A percentile compares a stretch with the other conserved stretches of the same genome.
phyloP scores from a whole-genome alignment of 2,113 vertebrate genomes.

The Clinocottus analis region DNA sequence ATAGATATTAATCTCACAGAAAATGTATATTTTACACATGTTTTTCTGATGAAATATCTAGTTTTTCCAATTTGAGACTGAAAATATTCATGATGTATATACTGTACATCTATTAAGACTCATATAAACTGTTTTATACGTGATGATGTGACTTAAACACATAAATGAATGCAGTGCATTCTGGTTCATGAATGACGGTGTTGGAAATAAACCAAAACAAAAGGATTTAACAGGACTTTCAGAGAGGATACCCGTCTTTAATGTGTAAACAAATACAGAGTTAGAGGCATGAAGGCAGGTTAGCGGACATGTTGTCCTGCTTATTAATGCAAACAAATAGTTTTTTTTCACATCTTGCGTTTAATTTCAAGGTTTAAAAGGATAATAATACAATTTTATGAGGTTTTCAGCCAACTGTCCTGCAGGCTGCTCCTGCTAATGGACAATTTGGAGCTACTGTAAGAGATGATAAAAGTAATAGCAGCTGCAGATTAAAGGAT shows the following conservation, averaged over 20 bases:
- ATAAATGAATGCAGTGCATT: background rate
- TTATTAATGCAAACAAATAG: background rate
- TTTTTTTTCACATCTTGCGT: constrained; percentile 20
- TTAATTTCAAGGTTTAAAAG: constrained; percentile 31
- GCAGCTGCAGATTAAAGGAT: constrained; percentile 30
- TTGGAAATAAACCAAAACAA: background rate
- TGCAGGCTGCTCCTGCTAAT: constrained; percentile 11
- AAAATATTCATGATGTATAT: too few relatives aligned
- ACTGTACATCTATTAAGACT: too few relatives aligned
- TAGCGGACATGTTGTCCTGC: background rate
- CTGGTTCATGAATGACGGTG: background rate
- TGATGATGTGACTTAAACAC: too few relatives aligned
- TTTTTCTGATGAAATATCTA: too few relatives aligned
- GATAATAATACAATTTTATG: constrained; percentile 11
- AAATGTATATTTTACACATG: too few relatives aligned
- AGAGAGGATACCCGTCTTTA: background rate
- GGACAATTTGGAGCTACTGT: constrained; percentile 6
- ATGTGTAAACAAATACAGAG: background rate
- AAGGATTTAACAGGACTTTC: background rate
- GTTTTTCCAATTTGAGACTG: too few relatives aligned
- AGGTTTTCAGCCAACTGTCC: constrained; percentile 7
- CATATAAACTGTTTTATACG: too few relatives aligned
- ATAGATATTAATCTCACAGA: too few relatives aligned
- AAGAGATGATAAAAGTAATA: constrained; percentile 21
- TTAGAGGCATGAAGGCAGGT: too few relatives aligned